Percentiles rank a stretch among this genome's conserved stretches.
These are phyloP conservation scores for Turritopsis dohrnii DNA, from an alignment of 30 jellyfish, hydroid and myxozoan species.

Conservation along the genomic window DNA sequence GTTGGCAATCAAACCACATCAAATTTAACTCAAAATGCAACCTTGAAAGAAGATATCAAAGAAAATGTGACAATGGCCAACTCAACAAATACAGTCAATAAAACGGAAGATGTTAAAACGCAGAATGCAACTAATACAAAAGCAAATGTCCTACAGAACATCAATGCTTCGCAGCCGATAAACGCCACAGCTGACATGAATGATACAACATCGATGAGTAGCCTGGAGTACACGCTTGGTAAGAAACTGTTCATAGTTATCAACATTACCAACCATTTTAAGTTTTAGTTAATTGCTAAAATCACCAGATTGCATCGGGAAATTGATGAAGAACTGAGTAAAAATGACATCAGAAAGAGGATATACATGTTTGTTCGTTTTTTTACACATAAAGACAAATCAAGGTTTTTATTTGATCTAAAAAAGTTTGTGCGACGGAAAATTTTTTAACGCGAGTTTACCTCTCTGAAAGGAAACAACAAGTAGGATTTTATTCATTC, in stretches of 20 bases:
- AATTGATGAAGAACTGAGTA: too few species aligned
- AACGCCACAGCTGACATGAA: not conserved
- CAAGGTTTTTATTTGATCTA: too few species aligned
- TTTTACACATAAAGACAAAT: too few species aligned
- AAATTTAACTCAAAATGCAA: not conserved
- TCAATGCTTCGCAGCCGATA: not conserved
- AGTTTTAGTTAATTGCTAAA: not conserved
- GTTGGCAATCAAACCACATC: not conserved
- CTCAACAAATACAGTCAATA: not conserved
- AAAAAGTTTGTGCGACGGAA: too few species aligned
- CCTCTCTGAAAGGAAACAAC: too few species aligned
- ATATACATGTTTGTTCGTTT: too few species aligned
- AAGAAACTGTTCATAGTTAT: not conserved
- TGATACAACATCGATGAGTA: constrained; percentile 3
- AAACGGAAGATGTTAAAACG: not conserved
- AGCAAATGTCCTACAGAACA: not conserved
- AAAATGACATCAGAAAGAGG: too few species aligned
- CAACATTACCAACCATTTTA: too few species aligned
- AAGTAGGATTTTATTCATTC: too few species aligned
- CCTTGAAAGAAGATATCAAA: not conserved
- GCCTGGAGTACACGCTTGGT: constrained; percentile 34
- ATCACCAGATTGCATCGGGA: too few species aligned
- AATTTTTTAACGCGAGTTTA: too few species aligned
- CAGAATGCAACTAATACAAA: not conserved
- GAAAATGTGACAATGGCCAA: not conserved